Evolutionary conservation across 2,113 vertebrate genomes (phyloP), one percentile per base, ranked within the genome.

Genomic region (Coturnix japonica): DNA sequence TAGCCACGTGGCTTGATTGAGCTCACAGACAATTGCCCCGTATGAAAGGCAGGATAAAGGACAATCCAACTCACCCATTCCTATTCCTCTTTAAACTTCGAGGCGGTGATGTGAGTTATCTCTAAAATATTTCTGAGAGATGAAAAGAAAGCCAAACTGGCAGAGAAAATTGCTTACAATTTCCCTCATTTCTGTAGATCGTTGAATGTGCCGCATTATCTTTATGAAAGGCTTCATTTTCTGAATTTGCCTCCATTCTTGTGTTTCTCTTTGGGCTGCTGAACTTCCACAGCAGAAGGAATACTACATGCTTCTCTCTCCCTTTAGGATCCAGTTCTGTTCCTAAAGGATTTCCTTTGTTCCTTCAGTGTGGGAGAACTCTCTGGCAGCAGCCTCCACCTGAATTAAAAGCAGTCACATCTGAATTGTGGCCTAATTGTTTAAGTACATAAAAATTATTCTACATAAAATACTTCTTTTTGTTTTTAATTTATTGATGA

Each of bases 261-360:
- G 33, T 47, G 69, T 75, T 92, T 69, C 18, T 90, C 30, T 84
- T 94, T 37, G 43, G 37, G 26, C 49, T 81, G 25, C n/a, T 75
- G 57, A 87, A 67, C 56, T 96, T 97, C 79, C 98, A 95, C 59
- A 96, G 89, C 76, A 98, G 91, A 72, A 97, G 93, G 81, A 98
- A 99, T 66, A 97, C 95, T 19, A 98, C 95, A 7, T 98, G 96
- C 14, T 98, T 98, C 84, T 97, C 97, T 90, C 97, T 97, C n/a
- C 97, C 97, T 11, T 97, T 98, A 28, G 93, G 96, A 53, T 98
- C 97, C 18, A 96, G 89, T 59, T 98, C 97, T 82, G 98, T 90
- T 6, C 84, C 96, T 73, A 97, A 91, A 89, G 96, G 69, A 98
- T 97, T 73, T 94, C 92, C 96, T 97, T 96, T 65, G 87, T 96